Base-by-base conservation (phyloP, 2,113 vertebrate genomes). In the Pseudorhombus dupliciocellatus region DNA sequence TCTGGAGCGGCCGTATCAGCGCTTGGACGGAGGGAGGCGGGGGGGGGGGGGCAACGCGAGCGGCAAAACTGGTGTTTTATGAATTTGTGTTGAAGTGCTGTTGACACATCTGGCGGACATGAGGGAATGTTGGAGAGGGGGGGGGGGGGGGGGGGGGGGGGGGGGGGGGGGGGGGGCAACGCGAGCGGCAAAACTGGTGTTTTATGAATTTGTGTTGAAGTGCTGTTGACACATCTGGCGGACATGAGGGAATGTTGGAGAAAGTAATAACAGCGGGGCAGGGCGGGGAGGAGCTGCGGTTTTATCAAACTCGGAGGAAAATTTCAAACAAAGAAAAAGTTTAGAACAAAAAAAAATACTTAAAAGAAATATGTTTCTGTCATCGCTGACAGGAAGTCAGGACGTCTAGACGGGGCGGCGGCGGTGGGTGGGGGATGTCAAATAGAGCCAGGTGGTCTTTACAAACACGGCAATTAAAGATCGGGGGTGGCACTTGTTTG, bases 381-480 rank as follows among this genome's bases (percentile, higher is more conserved):
- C 54, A 30, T 3, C 16, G 57, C 65, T 2, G 11, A 20, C 16
- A 50, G 54, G 50, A 34, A 34, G 31, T 34, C 0, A 34, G 31
- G 42, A 16, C 1, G 62, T 84, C 80, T 84, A 73, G 79, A 83
- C 69, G 6, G 46, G 16, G 53, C 4, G 37, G 24, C 50, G 24
- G 50, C 7, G 61, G 1, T 12, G 28, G 25, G 52, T 1, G 14
- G 25, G 28, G 18, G 4, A 1, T 18, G 1, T 7, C 18, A 15
- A 44, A 24, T 50, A 26, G 62, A 65, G 25, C 78, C 87, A 83
- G 87, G 80, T 90, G 81, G 68, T 85, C 83, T 73, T 46, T 55
- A 54, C 84, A 88, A 90, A 85, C 73, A 84, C 73, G 61, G 54
- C 65, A 77, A 73, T 82, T 69, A 84, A 62, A 83, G 81, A 80